These are phyloP conservation scores for Euura saliciscinereae DNA, from an alignment of 1,140 invertebrate species.

Conservation along the genomic window DNA sequence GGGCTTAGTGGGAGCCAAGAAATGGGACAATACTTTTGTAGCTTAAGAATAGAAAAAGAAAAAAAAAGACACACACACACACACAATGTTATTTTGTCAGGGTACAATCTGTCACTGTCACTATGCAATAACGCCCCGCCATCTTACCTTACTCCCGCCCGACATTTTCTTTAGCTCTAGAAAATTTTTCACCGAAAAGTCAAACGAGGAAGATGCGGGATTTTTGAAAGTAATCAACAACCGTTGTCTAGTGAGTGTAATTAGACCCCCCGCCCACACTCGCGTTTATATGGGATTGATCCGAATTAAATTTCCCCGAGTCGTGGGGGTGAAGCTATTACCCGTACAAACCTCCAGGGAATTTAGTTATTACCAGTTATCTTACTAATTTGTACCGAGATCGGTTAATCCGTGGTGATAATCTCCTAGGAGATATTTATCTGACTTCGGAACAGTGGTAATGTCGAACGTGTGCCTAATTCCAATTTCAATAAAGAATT, in stretches of 20 bases:
- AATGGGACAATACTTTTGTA: not conserved
- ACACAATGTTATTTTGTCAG: not conserved
- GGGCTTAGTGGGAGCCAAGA: not conserved
- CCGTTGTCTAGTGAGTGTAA: too few relatives aligned
- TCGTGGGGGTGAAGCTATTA: constrained; percentile 17
- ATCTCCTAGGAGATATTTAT: not conserved
- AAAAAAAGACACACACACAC: not conserved
- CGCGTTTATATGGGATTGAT: too few relatives aligned
- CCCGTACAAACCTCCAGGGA: constrained; percentile 20
- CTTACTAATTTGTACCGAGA: constrained; percentile 24
- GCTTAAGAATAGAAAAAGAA: not conserved
- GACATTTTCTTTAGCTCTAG: constrained; percentile 1
- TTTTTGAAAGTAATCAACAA: too few relatives aligned
- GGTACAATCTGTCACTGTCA: constrained; percentile 2
- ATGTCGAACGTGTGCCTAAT: too few relatives aligned
- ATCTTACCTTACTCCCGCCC: not conserved
- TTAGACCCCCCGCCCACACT: too few relatives aligned
- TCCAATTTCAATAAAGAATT: too few relatives aligned
- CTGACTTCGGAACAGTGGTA: too few relatives aligned
- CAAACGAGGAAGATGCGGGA: too few relatives aligned
- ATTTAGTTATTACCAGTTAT: constrained; percentile 40
- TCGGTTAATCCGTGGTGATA: not conserved
- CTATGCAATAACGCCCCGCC: constrained; percentile 3
- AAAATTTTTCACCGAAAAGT: too few relatives aligned
- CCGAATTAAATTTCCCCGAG: too few relatives aligned